Base-by-base conservation (phyloP, 2,888 invertebrate genomes). In the Sympetrum striolatum region DNA sequence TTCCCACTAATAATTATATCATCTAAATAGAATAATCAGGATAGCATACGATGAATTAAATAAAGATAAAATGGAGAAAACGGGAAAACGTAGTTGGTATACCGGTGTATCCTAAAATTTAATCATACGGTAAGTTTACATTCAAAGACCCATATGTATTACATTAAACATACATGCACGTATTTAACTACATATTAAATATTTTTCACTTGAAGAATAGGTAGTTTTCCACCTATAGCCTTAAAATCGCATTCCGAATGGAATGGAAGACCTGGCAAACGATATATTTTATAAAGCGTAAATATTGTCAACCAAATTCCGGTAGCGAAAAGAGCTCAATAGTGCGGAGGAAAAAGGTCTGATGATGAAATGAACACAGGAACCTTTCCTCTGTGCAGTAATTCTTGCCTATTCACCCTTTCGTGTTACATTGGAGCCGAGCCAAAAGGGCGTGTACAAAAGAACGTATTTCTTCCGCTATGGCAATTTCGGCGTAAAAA, bases 311-410 rank as follows among this genome's bases (percentile, higher is more conserved):
- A 86, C 58, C 86, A 64, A 86, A 64, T 15, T 86, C 60, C 37
- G 86, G 86, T 64, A 86, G 37, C 35, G 58, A 35, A 86, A 86
- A 86, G 60, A 37, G 64, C 37, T 86, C 86, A 86, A 86, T 60
- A 86, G 86, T n/a, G 86, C 60, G 86, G 60, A 86, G 60, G 86
- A 64, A 86, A n/a, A 86, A 37, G 58, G 86, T 25, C 86, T 53
- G 60, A 86, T 64, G 86, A 86, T 86, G 86, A 86, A 86, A 86
- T 86, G 86, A 60, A 60, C 86, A 86, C 39, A 37, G 58, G 86
- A 37, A 8, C 39, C 60, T 64, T 86, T 64, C 86, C 64, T 64
- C 64, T 58, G 60, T 18, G 82, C 82, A 82, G 82, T 82, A 53
- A 81, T 81, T 81, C 81, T 81, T 82, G 82, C 82, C 82, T 60